phyloP scores from a whole-genome alignment of 2,888 invertebrate species.

The Luffia ferchaultella region DNA sequence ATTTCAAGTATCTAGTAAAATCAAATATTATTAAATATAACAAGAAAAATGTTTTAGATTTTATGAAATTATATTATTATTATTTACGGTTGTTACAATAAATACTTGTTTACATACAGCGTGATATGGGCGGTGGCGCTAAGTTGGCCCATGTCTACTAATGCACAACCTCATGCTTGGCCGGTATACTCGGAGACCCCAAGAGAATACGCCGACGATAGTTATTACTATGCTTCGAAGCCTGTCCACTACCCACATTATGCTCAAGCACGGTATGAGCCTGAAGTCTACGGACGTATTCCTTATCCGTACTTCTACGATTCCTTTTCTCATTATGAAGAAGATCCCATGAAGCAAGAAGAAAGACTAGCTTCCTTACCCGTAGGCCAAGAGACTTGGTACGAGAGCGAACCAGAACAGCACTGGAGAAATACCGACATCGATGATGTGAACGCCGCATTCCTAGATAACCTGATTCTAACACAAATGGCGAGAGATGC shows the following conservation, averaged over 20 bases:
- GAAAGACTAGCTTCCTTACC: constrained; percentile 69
- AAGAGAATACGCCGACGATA: constrained; percentile 61
- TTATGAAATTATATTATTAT: too few relatives aligned
- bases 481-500: constrained; percentile 72
- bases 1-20: too few relatives aligned
- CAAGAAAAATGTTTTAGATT: too few relatives aligned
- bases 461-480: constrained; percentile 72
- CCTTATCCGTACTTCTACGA: constrained; percentile 54
- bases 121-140: constrained; percentile 47
- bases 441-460: constrained; percentile 68
- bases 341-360: constrained; percentile 68
- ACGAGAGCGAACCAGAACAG: constrained; percentile 60
- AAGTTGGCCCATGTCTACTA: constrained; percentile 52
- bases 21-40: too few relatives aligned
- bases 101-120: too few relatives aligned
- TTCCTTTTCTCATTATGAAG: constrained; percentile 63
- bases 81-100: too few relatives aligned
- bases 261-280: constrained; percentile 27
- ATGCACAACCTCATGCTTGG: constrained; percentile 52
- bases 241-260: constrained; percentile 46
- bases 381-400: constrained; percentile 73
- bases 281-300: constrained; percentile 45
- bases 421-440: constrained; percentile 48
- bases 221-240: constrained; percentile 62
- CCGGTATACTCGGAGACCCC: constrained; percentile 58